A percentile compares a stretch with the other conserved stretches of the same genome.
These are phyloP conservation scores for Nematolebias whitei DNA, from an alignment of 2,113 vertebrate genomes.

Conservation along the genomic window DNA sequence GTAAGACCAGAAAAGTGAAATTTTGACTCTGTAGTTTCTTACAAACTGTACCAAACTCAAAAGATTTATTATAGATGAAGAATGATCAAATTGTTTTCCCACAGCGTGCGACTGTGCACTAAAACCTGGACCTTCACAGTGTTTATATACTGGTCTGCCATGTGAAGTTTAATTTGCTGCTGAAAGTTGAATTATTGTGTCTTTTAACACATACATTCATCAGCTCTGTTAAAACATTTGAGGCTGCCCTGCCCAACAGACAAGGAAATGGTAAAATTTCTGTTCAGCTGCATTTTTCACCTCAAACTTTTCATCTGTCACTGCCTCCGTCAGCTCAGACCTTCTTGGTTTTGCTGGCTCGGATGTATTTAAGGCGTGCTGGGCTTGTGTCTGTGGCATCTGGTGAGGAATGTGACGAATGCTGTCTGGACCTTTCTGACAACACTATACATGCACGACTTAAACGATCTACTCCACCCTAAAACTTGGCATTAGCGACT, in stretches of 20 bases:
- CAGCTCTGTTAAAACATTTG: conserved; percentile 53
- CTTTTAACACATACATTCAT: conserved; percentile 55
- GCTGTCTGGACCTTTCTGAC: conserved; percentile 54
- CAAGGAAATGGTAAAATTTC: conserved; percentile 37
- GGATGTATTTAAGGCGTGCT: conserved; percentile 45
- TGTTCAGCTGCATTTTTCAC: conserved; percentile 40
- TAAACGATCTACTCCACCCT: conserved; percentile 62
- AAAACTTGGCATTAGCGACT: conserved; percentile 41
- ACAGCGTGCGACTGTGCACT: neutral
- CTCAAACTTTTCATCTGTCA: conserved; percentile 32
- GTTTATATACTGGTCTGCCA: conserved; percentile 25
- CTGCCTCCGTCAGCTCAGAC: conserved; percentile 37
- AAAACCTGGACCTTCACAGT: conserved; percentile 13
- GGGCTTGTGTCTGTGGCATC: conserved; percentile 60
- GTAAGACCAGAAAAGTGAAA: no score
- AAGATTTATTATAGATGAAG: no score
- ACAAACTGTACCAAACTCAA: no score
- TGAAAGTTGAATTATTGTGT: conserved; percentile 45
- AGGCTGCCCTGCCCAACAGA: conserved; percentile 42
- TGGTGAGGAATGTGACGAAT: conserved; percentile 65
- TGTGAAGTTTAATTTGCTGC: conserved; percentile 41
- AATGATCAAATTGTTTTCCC: no score
- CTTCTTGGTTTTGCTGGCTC: conserved; percentile 52
- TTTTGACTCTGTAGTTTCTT: no score
- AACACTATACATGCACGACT: conserved; percentile 46